Conservation (phyloP, 2,888 invertebrate species). For the Trimorus sp. region DNA sequence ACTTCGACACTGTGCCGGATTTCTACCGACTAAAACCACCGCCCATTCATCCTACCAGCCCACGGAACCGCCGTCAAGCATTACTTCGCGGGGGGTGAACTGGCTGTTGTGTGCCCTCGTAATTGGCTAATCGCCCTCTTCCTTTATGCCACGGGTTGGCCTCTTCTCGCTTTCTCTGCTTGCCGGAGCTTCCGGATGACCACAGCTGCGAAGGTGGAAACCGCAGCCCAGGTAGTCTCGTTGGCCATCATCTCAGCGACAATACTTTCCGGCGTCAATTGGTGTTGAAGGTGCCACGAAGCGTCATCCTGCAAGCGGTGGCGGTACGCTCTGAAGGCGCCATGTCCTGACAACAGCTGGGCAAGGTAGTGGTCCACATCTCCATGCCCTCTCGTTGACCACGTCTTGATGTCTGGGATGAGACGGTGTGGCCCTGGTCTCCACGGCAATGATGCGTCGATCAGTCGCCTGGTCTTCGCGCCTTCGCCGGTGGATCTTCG, state of each 20-base stretch:
- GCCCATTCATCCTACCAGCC: background rate
- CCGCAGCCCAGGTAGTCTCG: no score
- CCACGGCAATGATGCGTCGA: background rate
- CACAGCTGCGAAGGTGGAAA: no score
- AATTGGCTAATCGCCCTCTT: no score
- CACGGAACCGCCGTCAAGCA: conserved; percentile 13
- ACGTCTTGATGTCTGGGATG: conserved; percentile 5
- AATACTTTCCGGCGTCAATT: no score
- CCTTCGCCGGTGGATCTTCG: background rate
- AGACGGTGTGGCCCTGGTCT: background rate
- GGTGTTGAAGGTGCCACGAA: no score
- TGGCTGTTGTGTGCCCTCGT: background rate
- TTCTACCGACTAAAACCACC: background rate
- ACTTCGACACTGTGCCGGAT: background rate
- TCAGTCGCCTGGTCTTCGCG: background rate
- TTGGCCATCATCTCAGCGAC: no score
- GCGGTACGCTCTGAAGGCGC: no score
- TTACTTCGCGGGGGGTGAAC: conserved; percentile 15
- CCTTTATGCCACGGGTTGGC: no score
- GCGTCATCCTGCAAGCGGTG: no score
- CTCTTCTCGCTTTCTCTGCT: background rate
- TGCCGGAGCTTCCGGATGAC: background rate
- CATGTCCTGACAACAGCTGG: no score
- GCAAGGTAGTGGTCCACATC: no score
- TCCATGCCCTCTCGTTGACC: background rate